Base-by-base conservation (phyloP, 1,140 invertebrate species). In the Phymorhynchus buccinoides region DNA sequence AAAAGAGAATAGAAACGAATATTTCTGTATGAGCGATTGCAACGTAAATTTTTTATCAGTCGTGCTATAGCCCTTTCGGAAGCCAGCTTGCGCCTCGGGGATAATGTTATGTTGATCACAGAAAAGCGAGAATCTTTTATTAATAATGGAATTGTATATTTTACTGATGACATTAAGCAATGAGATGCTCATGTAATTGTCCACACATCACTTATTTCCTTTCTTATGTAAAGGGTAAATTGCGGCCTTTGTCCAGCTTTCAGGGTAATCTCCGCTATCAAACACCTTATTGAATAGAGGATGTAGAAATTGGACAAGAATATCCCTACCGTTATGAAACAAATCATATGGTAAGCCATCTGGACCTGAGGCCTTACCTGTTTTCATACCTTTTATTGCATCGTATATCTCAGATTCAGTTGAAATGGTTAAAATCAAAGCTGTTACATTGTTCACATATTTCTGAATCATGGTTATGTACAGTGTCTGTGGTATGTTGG, bases 221-320 rank as follows among this genome's bases (percentile, higher is more conserved):
- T 52, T 80, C 44, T 85, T 85, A 85, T 81, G 62, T 66, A 85
- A 81, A 22, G 7, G 77, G 32, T 68, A 32, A 42, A 85, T 81
- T 71, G 18, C 80, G 41, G 41, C 85, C 71, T 83, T 71, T 52
- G 30, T 39, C 80, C 27, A 83, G 52, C 27, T 73, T 68, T 75
- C 9, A 27, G 84, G 79, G 71, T 79, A 85, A 22, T 79, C 9
- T 12, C 84, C 84, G 22, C 30, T 48, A 27, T 41, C 39, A 42
- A 84, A 79, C 37, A 80, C 27, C n/a, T 80, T 85, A 80, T 85
- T 56, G 44, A 80, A 85, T 62, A 85, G 56, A n/a, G 32, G 52
- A 66, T 27, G 27, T 27, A 84, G 9, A 84, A 41, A 84, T 44
- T 37, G 35, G 22, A 84, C 22, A 39, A 73, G 56, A 48, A 71